Percentiles rank a stretch among this genome's conserved stretches.
phyloP scores from a whole-genome alignment of 53 echinoderm and acorn worm species.

The Zoroaster sp. region DNA sequence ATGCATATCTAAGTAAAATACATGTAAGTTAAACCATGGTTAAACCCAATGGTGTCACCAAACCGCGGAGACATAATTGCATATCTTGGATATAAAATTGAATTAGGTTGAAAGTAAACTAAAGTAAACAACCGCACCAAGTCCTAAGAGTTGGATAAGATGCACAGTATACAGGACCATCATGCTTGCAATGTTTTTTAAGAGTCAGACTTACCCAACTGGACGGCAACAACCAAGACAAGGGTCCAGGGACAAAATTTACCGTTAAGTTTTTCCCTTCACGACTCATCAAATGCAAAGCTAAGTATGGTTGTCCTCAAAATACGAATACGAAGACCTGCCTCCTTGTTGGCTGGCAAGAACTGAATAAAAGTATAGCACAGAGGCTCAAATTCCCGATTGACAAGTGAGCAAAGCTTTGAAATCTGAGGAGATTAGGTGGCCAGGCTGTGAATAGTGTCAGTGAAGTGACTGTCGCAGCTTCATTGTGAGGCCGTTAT shows the following conservation, averaged over 20 bases:
- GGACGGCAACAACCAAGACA: no score
- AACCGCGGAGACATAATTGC: not conserved
- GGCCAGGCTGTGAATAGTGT: not conserved
- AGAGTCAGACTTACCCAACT: no score
- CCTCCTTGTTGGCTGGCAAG: not conserved
- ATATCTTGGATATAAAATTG: not conserved
- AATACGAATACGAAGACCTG: not conserved
- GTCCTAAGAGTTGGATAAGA: not conserved
- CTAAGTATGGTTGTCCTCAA: not conserved
- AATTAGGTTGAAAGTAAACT: slow-evolving; percentile 24
- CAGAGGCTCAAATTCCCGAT: not conserved
- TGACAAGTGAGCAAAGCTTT: not conserved
- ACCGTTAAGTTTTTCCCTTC: not conserved
- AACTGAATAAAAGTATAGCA: not conserved
- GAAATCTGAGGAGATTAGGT: not conserved
- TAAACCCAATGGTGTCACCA: not conserved
- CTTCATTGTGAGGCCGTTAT: not conserved
- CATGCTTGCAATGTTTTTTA: not conserved
- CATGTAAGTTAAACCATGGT: not conserved
- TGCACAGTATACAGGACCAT: not conserved
- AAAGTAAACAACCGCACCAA: not conserved
- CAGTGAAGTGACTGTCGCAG: not conserved
- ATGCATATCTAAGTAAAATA: not conserved
- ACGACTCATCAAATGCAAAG: not conserved
- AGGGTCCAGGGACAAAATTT: not conserved